Base-by-base conservation (phyloP, 1,140 invertebrate genomes). In the Zaprionus gabonicus region DNA sequence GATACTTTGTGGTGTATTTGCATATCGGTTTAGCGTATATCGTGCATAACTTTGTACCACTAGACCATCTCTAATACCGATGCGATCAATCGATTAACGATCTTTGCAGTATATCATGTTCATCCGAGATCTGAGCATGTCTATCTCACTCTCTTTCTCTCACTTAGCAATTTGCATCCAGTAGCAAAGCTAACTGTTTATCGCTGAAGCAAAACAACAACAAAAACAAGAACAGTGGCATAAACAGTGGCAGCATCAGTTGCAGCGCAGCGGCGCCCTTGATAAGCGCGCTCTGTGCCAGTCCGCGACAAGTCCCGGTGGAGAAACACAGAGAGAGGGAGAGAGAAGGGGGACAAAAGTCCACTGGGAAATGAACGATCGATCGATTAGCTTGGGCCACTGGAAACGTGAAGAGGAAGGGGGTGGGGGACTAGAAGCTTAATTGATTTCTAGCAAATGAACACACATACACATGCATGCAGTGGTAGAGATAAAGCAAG, bases 401-500 rank as follows among this genome's bases (percentile, higher is more conserved):
- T 69, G 66, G 4, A 15, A 27, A 41, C 17, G 20, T 9, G 46
- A 20, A 49, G 46, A n/a, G 6, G 41, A 10, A n/a, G 6, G 5
- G 38, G 38, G 23, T 23, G 23, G 13, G 5, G 2, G 1, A n/a
- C 5, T 15, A 17, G 34, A n/a, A 6, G 36, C 38, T 68, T 69
- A 44, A 74, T 69, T 74, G 71, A 69, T 75, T 75, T 75, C 72
- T 64, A 71, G 51, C 10, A 25, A 49, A 34, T 23, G 27, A 12
- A 34, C 28, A 31, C 59, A 23, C 20, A 57, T 4, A 20, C 38
- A 56, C 15, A 46, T 4, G 27, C 38, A n/a, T n/a, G 34, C 25
- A 17, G 25, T 3, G n/a, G 31, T 9, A 10, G 31, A 41, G 46
- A 76, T 56, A 76, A 66, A 66, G 67, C 60, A 46, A 76, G 31